These are phyloP conservation scores for Gymnothorax reevesii DNA, from an alignment of 2,797 vertebrate genomes.

Conservation along the genomic window DNA sequence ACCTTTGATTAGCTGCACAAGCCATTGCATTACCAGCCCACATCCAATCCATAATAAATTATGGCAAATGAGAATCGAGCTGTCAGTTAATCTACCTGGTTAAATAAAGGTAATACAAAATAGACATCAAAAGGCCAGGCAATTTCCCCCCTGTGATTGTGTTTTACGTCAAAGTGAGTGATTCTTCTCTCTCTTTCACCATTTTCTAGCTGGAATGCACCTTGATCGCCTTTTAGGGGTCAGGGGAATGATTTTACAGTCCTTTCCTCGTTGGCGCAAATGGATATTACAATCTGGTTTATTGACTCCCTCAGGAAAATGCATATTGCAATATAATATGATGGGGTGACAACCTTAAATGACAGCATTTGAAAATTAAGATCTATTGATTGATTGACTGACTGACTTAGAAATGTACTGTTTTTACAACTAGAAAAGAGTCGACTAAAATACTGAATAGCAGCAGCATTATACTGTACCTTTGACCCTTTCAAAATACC, in stretches of 20 bases:
- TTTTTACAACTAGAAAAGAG: neutral
- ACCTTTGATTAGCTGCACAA: neutral
- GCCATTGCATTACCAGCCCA: neutral
- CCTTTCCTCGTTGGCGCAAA: neutral
- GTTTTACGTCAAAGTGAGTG: neutral
- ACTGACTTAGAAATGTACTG: neutral
- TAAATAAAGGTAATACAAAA: conserved; percentile 6
- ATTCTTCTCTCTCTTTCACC: neutral
- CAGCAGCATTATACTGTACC: neutral
- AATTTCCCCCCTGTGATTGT: neutral
- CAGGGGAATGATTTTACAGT: neutral
- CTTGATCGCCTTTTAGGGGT: neutral
- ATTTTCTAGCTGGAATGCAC: neutral
- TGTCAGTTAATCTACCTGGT: neutral
- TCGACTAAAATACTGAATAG: neutral
- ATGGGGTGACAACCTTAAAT: neutral
- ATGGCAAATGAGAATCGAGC: neutral
- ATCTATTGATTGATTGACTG: neutral
- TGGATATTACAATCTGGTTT: neutral
- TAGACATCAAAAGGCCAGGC: neutral
- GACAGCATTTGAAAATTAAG: neutral
- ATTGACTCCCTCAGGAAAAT: neutral
- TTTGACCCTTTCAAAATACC: neutral
- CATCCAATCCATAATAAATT: neutral
- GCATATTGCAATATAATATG: neutral